Conservation (phyloP, 2,888 invertebrate genomes). For the Phortica okadai region DNA sequence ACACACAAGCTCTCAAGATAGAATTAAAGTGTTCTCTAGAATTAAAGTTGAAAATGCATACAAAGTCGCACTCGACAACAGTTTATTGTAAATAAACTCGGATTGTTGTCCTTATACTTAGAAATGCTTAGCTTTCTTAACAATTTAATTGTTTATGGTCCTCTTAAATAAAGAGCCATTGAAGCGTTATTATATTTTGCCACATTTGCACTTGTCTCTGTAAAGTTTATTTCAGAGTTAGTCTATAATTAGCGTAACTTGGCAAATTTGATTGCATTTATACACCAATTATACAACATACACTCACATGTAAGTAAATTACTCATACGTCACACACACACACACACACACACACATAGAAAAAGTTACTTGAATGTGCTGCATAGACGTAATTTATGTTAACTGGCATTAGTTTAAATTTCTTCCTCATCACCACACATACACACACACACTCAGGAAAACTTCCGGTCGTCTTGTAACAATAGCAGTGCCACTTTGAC, state of each 20-base stretch:
- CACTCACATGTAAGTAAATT: neutral
- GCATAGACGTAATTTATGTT: slow-evolving; percentile 11
- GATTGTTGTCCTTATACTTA: no score
- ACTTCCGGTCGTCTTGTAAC: neutral
- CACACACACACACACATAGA: neutral
- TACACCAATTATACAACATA: slow-evolving; percentile 24
- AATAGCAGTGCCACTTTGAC: neutral
- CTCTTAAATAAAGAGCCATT: no score
- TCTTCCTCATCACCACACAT: slow-evolving; percentile 48
- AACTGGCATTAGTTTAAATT: slow-evolving; percentile 46
- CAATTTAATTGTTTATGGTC: no score
- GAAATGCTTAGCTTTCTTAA: no score
- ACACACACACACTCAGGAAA: slow-evolving; percentile 17
- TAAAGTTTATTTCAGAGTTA: no score
- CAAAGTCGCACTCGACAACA: no score
- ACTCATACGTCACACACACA: slow-evolving; percentile 7
- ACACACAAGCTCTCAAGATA: no score
- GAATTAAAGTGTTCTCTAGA: no score
- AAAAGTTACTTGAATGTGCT: neutral
- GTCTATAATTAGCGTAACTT: neutral
- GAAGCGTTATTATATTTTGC: no score
- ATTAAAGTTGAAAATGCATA: no score
- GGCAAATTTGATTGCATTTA: slow-evolving; percentile 1
- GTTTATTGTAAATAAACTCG: no score
- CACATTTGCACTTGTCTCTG: no score